Evolutionary conservation across 1,140 invertebrate species (phyloP).

Genomic region (Calliphora vicina): DNA sequence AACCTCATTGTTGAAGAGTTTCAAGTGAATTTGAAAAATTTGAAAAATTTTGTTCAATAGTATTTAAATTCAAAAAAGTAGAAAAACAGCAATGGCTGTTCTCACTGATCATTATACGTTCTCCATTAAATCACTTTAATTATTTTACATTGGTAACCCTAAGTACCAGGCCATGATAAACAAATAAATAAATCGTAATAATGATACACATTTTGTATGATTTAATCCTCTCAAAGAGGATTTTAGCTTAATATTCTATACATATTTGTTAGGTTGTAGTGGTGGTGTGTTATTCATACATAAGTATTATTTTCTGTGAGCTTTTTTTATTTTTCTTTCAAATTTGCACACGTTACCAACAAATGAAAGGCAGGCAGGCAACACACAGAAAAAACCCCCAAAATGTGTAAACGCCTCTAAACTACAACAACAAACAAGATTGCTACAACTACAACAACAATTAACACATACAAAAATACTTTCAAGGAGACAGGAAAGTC

Average conservation of each 20-base stretch:
- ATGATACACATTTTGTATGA: not conserved
- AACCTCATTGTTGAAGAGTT: too few species aligned
- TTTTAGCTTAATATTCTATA: not conserved
- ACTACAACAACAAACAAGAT: not conserved
- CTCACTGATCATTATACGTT: too few species aligned
- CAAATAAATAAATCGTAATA: not conserved
- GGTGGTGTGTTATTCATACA: not conserved
- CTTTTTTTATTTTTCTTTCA: not conserved
- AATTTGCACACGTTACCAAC: not conserved
- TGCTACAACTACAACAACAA: not conserved
- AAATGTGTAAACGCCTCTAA: not conserved
- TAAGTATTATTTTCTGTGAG: not conserved
- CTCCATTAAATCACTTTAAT: too few species aligned
- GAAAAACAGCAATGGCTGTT: too few species aligned
- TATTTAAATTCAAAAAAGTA: too few species aligned
- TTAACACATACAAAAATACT: not conserved
- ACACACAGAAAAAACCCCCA: not conserved
- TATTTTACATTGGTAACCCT: not conserved
- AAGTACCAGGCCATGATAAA: not conserved
- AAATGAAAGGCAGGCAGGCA: not conserved
- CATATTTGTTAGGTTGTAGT: not conserved
- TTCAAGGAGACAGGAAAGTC: not conserved
- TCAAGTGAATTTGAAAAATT: too few species aligned
- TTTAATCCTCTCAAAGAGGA: conserved; percentile 16
- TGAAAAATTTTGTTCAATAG: too few species aligned